Base-by-base conservation (phyloP, 2,797 vertebrate species). In the Danio albolineatus region DNA sequence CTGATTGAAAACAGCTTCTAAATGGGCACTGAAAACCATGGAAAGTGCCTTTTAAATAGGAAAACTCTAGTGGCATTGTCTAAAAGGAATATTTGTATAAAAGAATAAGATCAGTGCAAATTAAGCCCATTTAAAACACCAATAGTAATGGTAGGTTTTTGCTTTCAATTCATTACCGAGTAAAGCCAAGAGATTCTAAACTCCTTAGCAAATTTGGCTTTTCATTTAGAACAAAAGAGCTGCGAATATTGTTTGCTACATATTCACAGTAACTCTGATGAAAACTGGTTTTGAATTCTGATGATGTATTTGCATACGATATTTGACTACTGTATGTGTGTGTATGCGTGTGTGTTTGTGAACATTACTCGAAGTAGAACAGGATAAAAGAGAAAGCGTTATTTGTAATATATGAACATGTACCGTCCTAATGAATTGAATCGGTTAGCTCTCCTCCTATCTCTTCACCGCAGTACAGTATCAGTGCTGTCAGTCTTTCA, bases 401-500 rank as follows among this genome's bases (percentile, higher is more conserved):
- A 7, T 60, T 61, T 62, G 56, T 61, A 43, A 71, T 51, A 44
- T 71, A 70, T 41, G 46, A 71, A 17, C 76, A 41, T 78, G 56
- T 61, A 51, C 44, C 8, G 44, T 43, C 13, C 59, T 64, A 72
- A 72, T 64, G 48, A 72, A 44, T 79, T 36, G 39, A 72, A 62
- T 14, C 2, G 14, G 48, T 56, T 61, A 6, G 66, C 17, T 71
- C 36, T 71, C 36, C 76, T 79, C 56, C 67, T 79, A 72, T 79
- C 69, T 44, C 66, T 54, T 14, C 19, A 7, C 41, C 10, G 36
- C 57, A 56, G 59, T 44, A 79, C 19, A 28, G 19, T 62, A 62
- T 79, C 67, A 79, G 51, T 12, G 1, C 59, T 64, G 77, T 79
- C 77, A 56, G 77, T 64, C 39, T 39, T 62, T 72, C 39, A 72